Evolutionary conservation across 1,140 invertebrate species (phyloP).

Genomic region (Listronotus bonariensis): DNA sequence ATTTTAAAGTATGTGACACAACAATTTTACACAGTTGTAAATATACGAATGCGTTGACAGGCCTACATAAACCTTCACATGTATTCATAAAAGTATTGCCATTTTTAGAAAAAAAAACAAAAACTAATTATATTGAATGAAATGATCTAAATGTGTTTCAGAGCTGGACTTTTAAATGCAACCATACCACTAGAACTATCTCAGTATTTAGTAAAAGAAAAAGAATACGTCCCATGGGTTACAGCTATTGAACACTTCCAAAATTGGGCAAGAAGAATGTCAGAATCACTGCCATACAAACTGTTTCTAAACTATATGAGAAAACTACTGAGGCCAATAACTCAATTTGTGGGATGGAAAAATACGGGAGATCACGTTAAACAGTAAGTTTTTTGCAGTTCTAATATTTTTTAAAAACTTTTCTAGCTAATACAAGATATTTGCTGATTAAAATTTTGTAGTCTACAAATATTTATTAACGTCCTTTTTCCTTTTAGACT

Average conservation of each 20-base stretch:
- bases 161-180: constrained; percentile 73
- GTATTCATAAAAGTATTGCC: too few species aligned
- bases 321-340: constrained; percentile 64
- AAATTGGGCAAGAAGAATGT: constrained; percentile 69
- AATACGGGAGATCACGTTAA: constrained; percentile 69
- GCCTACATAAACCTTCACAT: too few species aligned
- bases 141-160: constrained; percentile 48
- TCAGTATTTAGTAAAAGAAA: constrained; percentile 72
- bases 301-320: constrained; percentile 67
- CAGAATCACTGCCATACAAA: constrained; percentile 68
- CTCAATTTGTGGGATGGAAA: constrained; percentile 67
- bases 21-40: too few species aligned
- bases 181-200: constrained; percentile 70
- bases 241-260: constrained; percentile 72
- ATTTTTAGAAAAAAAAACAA: too few species aligned
- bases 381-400: constrained; percentile 59
- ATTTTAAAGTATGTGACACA: too few species aligned
- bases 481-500: constrained; percentile 44
- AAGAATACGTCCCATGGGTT: constrained; percentile 75
- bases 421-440: too few species aligned
- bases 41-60: too few species aligned
- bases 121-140: too few species aligned
- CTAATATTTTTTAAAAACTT: neutral
- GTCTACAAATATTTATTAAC: too few species aligned
- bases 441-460: too few species aligned